Evolutionary conservation across 2,888 invertebrate genomes (phyloP).

Genomic region (Belgica antarctica): DNA sequence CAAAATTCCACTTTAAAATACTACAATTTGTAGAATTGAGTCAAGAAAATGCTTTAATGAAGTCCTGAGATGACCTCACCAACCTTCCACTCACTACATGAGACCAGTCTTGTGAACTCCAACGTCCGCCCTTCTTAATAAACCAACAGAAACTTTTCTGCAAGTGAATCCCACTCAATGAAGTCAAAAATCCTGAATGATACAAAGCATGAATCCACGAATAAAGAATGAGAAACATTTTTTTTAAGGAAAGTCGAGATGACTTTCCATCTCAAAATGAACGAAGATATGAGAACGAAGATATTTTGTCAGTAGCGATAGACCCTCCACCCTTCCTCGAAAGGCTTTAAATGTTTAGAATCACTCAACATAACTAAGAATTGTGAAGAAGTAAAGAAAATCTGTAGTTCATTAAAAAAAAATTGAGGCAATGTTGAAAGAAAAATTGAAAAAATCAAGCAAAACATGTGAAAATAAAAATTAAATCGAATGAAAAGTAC

Average conservation of each 20-base stretch:
- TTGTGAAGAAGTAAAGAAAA: slow-evolving; percentile 23
- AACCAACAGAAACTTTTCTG: too few relatives aligned
- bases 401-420: too few relatives aligned
- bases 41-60: too few relatives aligned
- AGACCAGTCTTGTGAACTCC: too few relatives aligned
- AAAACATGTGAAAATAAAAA: too few relatives aligned
- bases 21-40: too few relatives aligned
- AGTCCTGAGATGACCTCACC: too few relatives aligned
- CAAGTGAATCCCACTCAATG: too few relatives aligned
- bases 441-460: slow-evolving; percentile 17
- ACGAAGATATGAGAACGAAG: not conserved
- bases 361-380: slow-evolving; percentile 3
- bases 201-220: slow-evolving; percentile 20
- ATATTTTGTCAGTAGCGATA: slow-evolving; percentile 17
- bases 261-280: not conserved
- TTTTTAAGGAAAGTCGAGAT: not conserved
- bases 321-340: not conserved
- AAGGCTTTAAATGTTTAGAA: slow-evolving; percentile 39
- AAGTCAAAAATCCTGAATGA: slow-evolving; percentile 23
- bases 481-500: too few relatives aligned
- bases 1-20: too few relatives aligned
- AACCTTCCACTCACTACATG: too few relatives aligned
- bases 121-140: too few relatives aligned
- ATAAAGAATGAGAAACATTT: not conserved
- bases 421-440: not conserved